phyloP scores from a whole-genome alignment of 2,113 vertebrate genomes.

The Tychaedon coryphoeus region DNA sequence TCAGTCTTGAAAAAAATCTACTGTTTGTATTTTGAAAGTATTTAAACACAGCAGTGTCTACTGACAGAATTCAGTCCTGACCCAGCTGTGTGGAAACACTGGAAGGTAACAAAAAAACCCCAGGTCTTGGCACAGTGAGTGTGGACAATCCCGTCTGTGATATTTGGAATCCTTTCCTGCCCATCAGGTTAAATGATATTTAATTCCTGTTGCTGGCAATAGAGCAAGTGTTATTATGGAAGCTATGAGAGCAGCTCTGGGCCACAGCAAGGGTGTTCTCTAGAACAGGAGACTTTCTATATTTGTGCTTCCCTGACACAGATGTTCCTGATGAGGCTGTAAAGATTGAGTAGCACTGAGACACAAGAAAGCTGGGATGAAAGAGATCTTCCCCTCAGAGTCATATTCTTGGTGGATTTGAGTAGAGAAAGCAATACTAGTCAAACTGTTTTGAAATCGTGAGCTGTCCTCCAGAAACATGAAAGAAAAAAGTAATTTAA shows the following conservation, averaged over 20 bases:
- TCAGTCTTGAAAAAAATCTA: neutral
- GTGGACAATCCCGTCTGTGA: neutral
- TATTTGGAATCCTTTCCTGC: neutral
- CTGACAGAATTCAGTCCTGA: neutral
- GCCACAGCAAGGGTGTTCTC: neutral
- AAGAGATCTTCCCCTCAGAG: neutral
- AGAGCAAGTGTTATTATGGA: neutral
- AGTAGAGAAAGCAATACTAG: neutral
- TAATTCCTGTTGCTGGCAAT: neutral
- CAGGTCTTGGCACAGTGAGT: neutral
- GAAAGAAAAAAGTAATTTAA: neutral
- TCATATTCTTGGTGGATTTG: neutral
- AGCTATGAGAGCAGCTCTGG: neutral
- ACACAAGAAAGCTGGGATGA: neutral
- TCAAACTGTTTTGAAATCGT: neutral
- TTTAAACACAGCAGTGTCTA: neutral
- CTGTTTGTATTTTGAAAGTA: neutral
- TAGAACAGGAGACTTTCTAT: neutral
- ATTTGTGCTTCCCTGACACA: neutral
- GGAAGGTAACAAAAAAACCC: neutral
- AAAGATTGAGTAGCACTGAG: neutral
- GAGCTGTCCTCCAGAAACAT: neutral
- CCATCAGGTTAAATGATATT: neutral
- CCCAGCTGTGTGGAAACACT: neutral
- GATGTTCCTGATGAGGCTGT: neutral